Evolutionary conservation across 2,888 invertebrate species (phyloP), one percentile per base, ranked within the genome.

Genomic region (Drosophila parthenogenetica): DNA sequence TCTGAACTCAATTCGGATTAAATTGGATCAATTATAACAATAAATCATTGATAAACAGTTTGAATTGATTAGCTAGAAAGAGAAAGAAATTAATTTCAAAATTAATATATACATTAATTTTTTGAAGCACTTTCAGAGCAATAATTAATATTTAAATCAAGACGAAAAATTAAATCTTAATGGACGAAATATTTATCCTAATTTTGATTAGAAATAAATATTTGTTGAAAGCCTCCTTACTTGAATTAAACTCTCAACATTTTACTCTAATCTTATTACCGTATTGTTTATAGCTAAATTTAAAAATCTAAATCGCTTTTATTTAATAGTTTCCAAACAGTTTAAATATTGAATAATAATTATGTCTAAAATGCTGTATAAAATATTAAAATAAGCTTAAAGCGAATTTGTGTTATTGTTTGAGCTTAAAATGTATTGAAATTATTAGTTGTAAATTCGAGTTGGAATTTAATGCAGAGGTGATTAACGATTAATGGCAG

Each of bases 401-500:
- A 43, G 43, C 32, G n/a, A 13, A n/a, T 54, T 42, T 14, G 4
- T 3, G 5, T 14, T 39, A 5, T n/a, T 7, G 14, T 39, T 14
- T 3, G 22, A 35, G 11, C 46, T 58, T 48, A 48, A 22, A 40
- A 43, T 45, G 40, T 62, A 63, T 51, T 51, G 45, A 77, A 68
- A 55, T 73, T 68, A 78, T 64, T 73, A 62, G 78, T 67, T 64
- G 39, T 50, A 50, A 55, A 57, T 35, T 63, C 66, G 13, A 39
- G 46, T 48, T 69, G 49, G 49, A 71, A 60, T 54, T 58, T 58
- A 75, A 63, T 69, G 82, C 49, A 37, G 55, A 51, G 61, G 66
- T 73, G 82, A 79, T 85, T 82, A 85, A 73, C 89, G 84, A 79
- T 74, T 83, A 88, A 83, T 83, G 87, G 80, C 83, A 88, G 87